Conservation (phyloP, 2,888 invertebrate genomes). For the Brenthis daphne region DNA sequence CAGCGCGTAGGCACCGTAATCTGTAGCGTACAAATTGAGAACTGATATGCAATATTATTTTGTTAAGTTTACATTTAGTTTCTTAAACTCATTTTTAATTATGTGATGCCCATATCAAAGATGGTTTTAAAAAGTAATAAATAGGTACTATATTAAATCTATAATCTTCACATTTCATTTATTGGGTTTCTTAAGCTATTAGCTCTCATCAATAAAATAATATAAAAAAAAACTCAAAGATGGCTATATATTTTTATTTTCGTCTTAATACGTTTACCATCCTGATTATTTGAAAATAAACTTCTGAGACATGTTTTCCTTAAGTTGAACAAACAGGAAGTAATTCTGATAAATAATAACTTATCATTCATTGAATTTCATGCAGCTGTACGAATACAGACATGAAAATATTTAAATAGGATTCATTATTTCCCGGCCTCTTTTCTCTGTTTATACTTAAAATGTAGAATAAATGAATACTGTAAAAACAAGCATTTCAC, state of each 20-base stretch:
- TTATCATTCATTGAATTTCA: slow-evolving; percentile 9
- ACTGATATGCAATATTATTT: not conserved
- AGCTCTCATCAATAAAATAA: too few species aligned
- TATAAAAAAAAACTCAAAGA: too few species aligned
- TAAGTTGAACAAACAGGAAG: slow-evolving; percentile 3
- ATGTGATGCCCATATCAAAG: too few species aligned
- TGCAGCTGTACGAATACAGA: slow-evolving; percentile 12
- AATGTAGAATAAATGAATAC: not conserved
- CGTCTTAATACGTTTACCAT: too few species aligned
- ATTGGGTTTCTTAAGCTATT: too few species aligned
- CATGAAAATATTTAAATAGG: slow-evolving; percentile 15
- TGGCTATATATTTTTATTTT: too few species aligned
- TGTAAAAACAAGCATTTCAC: not conserved
- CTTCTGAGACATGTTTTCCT: not conserved
- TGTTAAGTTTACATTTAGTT: too few species aligned
- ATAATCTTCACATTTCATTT: too few species aligned
- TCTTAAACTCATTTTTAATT: too few species aligned
- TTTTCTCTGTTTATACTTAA: not conserved
- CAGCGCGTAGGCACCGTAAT: slow-evolving; percentile 72
- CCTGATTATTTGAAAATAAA: too few species aligned
- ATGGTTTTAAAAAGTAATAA: too few species aligned
- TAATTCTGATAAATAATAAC: slow-evolving; percentile 5
- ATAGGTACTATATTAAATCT: too few species aligned
- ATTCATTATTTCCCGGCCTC: not conserved
- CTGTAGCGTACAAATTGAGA: slow-evolving; percentile 43